Evolutionary conservation across 2,113 vertebrate genomes (phyloP).

Genomic region (Hiodon alosoides): DNA sequence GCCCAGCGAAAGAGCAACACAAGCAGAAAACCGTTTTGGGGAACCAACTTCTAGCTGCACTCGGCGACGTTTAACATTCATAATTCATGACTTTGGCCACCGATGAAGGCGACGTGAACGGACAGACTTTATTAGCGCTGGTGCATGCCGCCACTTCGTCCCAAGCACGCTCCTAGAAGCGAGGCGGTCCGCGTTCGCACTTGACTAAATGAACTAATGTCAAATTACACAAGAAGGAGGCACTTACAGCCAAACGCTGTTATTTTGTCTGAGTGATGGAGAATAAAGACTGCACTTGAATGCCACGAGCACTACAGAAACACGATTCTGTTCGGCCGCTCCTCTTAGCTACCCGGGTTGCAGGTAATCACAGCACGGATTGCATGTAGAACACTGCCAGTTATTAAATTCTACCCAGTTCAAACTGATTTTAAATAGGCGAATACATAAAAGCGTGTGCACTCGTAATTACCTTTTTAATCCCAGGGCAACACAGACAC

Average conservation of each 20-base stretch:
- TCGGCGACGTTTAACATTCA: background rate
- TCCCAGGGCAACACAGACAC: conserved; percentile 1
- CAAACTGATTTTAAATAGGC: conserved; percentile 5
- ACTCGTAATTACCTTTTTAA: conserved; percentile 13
- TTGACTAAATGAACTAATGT: background rate
- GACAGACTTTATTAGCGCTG: background rate
- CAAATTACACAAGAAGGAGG: background rate
- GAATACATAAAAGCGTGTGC: background rate
- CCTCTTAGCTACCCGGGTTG: too few species aligned
- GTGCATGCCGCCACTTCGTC: background rate
- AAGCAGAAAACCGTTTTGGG: background rate
- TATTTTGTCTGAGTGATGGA: too few species aligned
- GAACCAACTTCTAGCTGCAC: background rate
- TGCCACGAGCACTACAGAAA: background rate
- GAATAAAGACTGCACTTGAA: too few species aligned
- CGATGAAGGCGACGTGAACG: background rate
- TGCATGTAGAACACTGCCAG: background rate
- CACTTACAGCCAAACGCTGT: background rate
- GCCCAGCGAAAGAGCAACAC: background rate
- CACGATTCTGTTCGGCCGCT: background rate
- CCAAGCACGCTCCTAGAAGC: background rate
- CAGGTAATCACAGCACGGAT: background rate
- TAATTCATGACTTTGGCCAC: background rate
- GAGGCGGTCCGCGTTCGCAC: too few species aligned
- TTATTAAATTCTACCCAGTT: conserved; percentile 2